Percentiles rank a stretch among this genome's conserved stretches.
phyloP scores from a whole-genome alignment of 2,888 invertebrate genomes.

The Spicauda simplicius region DNA sequence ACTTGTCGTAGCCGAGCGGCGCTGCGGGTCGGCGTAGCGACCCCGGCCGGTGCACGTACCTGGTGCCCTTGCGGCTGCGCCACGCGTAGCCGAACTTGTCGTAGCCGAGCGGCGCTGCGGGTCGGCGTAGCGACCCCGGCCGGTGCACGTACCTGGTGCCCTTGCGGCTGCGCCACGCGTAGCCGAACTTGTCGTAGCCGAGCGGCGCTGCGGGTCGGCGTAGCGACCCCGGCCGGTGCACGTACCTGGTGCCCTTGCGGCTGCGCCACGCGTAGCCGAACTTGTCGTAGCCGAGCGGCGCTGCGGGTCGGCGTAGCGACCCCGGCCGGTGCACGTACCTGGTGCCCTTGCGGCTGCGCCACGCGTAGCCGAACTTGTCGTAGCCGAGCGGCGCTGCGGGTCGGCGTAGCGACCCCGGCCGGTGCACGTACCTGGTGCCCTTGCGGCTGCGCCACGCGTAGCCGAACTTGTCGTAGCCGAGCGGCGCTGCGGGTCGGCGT shows the following conservation, averaged over 20 bases:
- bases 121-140: too few species aligned
- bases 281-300: slow-evolving; percentile 98
- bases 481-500: too few species aligned
- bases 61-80: slow-evolving; percentile 93
- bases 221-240: not conserved
- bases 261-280: slow-evolving; percentile 99
- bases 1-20: slow-evolving; percentile 97
- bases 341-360: too few species aligned
- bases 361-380: too few species aligned
- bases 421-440: too few species aligned
- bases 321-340: too few species aligned
- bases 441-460: too few species aligned
- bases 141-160: slow-evolving; percentile 87
- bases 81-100: slow-evolving; percentile 99
- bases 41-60: slow-evolving; percentile 90
- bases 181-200: slow-evolving; percentile 93
- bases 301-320: slow-evolving; percentile 98
- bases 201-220: too few species aligned
- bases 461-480: slow-evolving; percentile 82
- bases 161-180: slow-evolving; percentile 96
- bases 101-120: too few species aligned
- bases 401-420: too few species aligned
- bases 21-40: slow-evolving; percentile 98
- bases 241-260: slow-evolving; percentile 88
- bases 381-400: too few species aligned